Base-by-base conservation (phyloP, 2,797 vertebrate species). In the Pseudopleuronectes americanus region DNA sequence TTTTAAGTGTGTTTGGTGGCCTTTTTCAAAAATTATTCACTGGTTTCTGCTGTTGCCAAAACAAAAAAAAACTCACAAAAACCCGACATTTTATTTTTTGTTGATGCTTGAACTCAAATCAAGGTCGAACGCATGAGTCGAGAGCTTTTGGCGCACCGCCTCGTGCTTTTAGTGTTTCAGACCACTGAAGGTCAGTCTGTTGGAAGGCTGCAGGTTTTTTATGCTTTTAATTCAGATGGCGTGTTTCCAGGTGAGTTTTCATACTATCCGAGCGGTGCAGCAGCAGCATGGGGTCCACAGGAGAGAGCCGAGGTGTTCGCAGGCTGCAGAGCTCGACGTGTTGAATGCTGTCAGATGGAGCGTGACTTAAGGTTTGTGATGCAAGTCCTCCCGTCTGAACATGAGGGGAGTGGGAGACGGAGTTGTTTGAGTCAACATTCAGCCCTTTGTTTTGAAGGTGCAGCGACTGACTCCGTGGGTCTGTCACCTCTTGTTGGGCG, bases 41-140 rank as follows among this genome's bases (percentile, higher is more conserved):
- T 47, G 45, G 45, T 7, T 47, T 8, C 17, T 5, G 47, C 19
- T n/a, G 17, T 21, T 48, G 47, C 47, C 47, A 17, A 62, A 31
- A 17, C n/a, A 17, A 16, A 16, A 2, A 45, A 45, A 62, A 58
- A 14, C 22, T 60, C 63, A 57, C 31, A 12, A 43, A 68, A 69
- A 41, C 1, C 14, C 47, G 12, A 14, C 28, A 33, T 67, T 66
- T 76, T 13, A 63, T 61, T 57, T 64, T 43, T 14, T 72, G 63
- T 65, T 80, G 47, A 48, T 48, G 72, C 65, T 60, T 68, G 73
- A 81, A 75, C 36, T 62, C 41, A 51, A 73, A 60, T 41, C 23
- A 51, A 74, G 57, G 66, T 70, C 60, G 45, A 26, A 73, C 51
- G n/a, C 19, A 48, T 12, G 59, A 75, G 52, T 69, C 43, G 38